A percentile compares a stretch with the other conserved stretches of the same genome.
phyloP scores from a whole-genome alignment of 2,888 invertebrate genomes.

The Malthinus flaveolus region DNA sequence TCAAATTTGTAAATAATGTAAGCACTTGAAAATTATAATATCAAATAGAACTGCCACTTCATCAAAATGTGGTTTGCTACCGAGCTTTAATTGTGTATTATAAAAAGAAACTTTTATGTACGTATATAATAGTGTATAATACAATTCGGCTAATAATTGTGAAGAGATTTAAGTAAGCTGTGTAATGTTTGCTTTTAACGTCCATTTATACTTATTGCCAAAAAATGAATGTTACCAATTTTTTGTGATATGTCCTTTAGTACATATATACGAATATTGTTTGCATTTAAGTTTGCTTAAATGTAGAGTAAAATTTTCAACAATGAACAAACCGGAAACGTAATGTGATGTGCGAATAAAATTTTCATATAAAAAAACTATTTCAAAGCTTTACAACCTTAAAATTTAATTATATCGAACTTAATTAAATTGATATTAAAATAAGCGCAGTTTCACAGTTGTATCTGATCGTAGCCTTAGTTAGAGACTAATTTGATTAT shows the following conservation, averaged over 20 bases:
- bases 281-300: neutral
- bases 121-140: conserved; percentile 7
- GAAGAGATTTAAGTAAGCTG: neutral
- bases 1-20: no score
- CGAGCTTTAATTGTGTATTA: conserved; percentile 51
- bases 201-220: conserved; percentile 14
- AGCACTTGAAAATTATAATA: conserved; percentile 32
- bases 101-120: conserved; percentile 12
- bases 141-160: conserved; percentile 9
- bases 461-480: no score
- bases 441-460: no score
- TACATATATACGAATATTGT: neutral
- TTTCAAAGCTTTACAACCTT: no score
- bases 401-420: no score
- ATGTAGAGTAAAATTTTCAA: neutral
- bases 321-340: neutral
- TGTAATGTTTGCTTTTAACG: conserved; percentile 21
- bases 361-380: no score
- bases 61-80: conserved; percentile 46
- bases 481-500: no score
- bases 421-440: no score
- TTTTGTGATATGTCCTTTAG: conserved; percentile 16
- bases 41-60: conserved; percentile 46
- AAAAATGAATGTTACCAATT: conserved; percentile 20
- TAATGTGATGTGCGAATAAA: neutral